Evolutionary conservation across 92 coral and sea anemone genomes (phyloP), one percentile per base, ranked within the genome.

Genomic region (Bergia puertoricense): DNA sequence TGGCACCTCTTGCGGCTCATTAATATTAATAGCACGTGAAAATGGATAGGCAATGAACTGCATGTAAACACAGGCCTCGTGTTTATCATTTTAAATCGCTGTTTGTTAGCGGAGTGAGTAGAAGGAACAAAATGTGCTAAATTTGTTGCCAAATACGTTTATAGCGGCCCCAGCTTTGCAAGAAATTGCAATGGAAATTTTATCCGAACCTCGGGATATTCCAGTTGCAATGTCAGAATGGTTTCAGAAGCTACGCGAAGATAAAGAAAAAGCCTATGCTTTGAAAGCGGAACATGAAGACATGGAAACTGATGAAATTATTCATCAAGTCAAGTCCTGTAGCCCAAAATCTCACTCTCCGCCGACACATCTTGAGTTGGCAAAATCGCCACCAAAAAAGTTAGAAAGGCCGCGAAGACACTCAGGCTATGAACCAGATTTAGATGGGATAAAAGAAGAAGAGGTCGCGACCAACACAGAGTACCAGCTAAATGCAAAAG

Each of bases 1-100:
- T 43, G 42, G 45, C 79, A 46, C 79, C 67, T 46, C 75, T 69
- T n/a, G 67, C 59, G 62, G 38, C 30, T 69, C 78, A 84, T 84
- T 68, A 84, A 84, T 84, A 84, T 84, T 84, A 69, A 84, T 84
- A 69, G 79, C 87, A 84, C 87, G 87, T 84, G 87, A 84, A 84
- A 71, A 84, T n/a, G 42, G 87, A 84, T 62, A 40, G 73, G 76
- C 75, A 40, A 68, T 40, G 86, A 84, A 69, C 79, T 69, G 79
- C 62, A 71, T 72, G 77, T 84, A 84, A 84, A 84, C 87, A 84
- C 59, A 40, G 87, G 56, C 79, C 87, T 84, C 87, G 87, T 84
- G 87, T 84, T 84, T 84, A 71, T 84, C 78, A 84, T 44, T 23
- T 72, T 84, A 74, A 71, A 84, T 84, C 87, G 79, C 87, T 69